Evolutionary conservation across 2,113 vertebrate genomes (phyloP).

Genomic region (Callionymus lyra): DNA sequence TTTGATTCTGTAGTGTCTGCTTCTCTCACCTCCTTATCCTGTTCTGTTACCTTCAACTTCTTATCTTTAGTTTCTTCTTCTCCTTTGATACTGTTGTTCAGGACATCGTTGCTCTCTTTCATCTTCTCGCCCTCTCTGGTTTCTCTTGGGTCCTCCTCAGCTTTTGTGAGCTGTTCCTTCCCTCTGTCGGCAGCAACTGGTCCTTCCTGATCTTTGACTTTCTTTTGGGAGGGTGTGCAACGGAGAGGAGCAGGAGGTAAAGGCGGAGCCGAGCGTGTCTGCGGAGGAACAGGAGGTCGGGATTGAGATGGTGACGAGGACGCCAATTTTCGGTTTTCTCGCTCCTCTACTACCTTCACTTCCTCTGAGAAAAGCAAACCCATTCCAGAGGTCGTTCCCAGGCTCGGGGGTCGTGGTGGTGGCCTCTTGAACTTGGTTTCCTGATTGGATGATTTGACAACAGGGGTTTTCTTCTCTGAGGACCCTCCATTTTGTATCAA

Average conservation of each 20-base stretch:
- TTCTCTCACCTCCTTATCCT: no score
- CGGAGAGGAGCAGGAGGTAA: conserved; percentile 41
- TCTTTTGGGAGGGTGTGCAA: conserved; percentile 33
- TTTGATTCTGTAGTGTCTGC: conserved; percentile 19
- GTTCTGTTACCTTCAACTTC: conserved; percentile 3
- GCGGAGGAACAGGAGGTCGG: conserved; percentile 35
- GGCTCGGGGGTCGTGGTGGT: conserved; percentile 62
- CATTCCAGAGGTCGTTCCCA: conserved; percentile 31
- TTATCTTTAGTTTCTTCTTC: conserved; percentile 9
- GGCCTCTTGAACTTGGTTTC: conserved; percentile 63
- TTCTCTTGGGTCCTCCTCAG: conserved; percentile 16
- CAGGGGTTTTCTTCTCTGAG: conserved; percentile 8
- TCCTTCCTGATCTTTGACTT: conserved; percentile 27
- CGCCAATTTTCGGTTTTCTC: conserved; percentile 34
- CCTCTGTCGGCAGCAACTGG: conserved; percentile 24
- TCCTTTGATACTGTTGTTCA: conserved; percentile 7
- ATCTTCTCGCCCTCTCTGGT: conserved; percentile 17
- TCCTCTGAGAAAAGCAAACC: conserved; percentile 45
- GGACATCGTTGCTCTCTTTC: conserved; percentile 7
- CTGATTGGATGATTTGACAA: conserved; percentile 16
- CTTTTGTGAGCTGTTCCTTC: conserved; percentile 1
- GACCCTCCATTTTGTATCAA: conserved; percentile 36
- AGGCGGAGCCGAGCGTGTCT: conserved; percentile 28
- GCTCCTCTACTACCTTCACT: conserved; percentile 28
- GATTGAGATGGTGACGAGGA: conserved; percentile 32